Conservation (phyloP, 2,797 vertebrate genomes). For the Distichodus sexfasciatus region DNA sequence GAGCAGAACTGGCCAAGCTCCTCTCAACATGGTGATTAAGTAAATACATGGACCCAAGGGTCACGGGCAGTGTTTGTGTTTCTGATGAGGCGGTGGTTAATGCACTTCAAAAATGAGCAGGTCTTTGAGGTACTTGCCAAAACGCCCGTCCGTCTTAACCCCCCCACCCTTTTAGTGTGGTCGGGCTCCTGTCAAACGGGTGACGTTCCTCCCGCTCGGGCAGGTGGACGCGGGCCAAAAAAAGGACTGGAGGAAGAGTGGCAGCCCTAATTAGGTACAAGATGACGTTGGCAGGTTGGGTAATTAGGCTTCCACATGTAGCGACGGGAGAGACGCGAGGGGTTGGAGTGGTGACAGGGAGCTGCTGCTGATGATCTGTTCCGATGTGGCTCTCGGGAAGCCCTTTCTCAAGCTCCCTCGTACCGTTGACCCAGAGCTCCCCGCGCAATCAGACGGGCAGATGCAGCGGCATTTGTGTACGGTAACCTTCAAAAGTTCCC, state of each 20-base stretch:
- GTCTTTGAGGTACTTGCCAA: constrained; percentile 65
- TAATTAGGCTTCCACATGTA: constrained; percentile 55
- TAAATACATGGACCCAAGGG: constrained; percentile 40
- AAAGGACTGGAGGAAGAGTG: neutral
- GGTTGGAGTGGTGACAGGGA: neutral
- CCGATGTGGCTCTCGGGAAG: neutral
- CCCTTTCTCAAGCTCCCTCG: constrained; percentile 8
- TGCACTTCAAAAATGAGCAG: constrained; percentile 51
- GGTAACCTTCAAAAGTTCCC: neutral
- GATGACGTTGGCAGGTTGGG: neutral
- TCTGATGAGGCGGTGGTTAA: constrained; percentile 16
- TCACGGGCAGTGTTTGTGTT: neutral
- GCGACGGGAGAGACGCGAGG: constrained; percentile 36
- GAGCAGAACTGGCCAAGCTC: constrained; percentile 33
- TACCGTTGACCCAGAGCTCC: constrained; percentile 16
- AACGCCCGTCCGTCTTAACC: neutral
- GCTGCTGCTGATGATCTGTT: neutral
- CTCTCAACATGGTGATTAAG: constrained; percentile 39
- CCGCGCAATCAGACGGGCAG: neutral
- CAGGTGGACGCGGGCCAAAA: constrained; percentile 65
- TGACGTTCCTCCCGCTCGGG: constrained; percentile 45
- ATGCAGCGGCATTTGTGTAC: neutral
- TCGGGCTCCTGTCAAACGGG: neutral
- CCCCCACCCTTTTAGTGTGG: neutral
- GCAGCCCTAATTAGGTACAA: constrained; percentile 39